These are phyloP conservation scores for Rhagoletis zephyria DNA, from an alignment of 1,140 invertebrate genomes.

Conservation along the genomic window DNA sequence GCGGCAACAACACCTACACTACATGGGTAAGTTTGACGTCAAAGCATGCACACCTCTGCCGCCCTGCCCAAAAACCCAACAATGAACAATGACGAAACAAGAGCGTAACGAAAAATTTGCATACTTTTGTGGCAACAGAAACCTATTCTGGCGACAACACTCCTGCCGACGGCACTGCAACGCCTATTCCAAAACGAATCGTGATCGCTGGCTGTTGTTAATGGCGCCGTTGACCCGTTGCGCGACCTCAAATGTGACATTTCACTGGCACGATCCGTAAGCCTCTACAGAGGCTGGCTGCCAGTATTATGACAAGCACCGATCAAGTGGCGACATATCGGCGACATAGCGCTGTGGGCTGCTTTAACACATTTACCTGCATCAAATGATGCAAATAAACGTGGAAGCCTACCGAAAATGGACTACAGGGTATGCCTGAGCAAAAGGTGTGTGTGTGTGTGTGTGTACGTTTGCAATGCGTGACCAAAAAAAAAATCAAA, in stretches of 20 bases:
- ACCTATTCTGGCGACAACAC: not conserved
- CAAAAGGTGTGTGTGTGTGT: not conserved
- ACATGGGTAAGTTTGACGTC: not conserved
- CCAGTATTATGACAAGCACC: constrained; percentile 25
- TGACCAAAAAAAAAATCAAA: not conserved
- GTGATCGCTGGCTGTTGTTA: constrained; percentile 36
- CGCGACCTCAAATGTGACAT: constrained; percentile 41
- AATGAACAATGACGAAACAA: constrained; percentile 27
- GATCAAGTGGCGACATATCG: constrained; percentile 24
- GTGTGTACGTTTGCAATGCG: not conserved
- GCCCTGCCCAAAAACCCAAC: not conserved
- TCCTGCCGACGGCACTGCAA: not conserved
- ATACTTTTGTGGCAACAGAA: not conserved
- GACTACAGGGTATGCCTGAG: not conserved
- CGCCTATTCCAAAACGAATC: constrained; percentile 30
- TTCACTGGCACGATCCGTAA: constrained; percentile 30
- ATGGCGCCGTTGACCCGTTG: constrained; percentile 18
- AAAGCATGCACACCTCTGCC: no score
- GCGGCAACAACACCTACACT: not conserved
- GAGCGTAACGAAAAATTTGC: constrained; percentile 48
- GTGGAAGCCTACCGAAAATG: not conserved
- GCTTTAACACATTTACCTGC: not conserved
- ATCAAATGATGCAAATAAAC: not conserved
- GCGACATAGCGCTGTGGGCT: constrained; percentile 24
- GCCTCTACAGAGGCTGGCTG: not conserved